These are phyloP conservation scores for Pantherophis vulpinus DNA, from an alignment of 2,797 vertebrate genomes.

Conservation along the genomic window DNA sequence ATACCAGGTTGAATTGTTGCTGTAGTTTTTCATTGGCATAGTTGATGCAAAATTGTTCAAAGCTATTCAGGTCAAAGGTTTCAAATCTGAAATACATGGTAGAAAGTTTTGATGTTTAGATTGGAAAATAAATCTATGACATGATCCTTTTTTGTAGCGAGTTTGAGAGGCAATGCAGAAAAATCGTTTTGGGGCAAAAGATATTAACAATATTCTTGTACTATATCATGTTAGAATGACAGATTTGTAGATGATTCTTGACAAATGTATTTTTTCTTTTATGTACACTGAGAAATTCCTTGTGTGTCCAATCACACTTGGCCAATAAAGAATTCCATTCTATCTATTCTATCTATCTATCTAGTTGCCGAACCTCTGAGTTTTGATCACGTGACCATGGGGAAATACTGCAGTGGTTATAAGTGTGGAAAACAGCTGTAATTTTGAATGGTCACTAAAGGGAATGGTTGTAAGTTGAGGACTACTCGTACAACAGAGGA, in stretches of 20 bases:
- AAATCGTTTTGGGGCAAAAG: not conserved
- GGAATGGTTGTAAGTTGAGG: too few relatives aligned
- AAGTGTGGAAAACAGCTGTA: too few relatives aligned
- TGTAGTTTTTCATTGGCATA: conserved; percentile 98
- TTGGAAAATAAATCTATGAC: not conserved
- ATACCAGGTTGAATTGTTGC: conserved; percentile 97
- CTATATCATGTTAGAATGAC: not conserved
- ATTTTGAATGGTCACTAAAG: too few relatives aligned
- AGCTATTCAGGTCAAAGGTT: conserved; percentile 97
- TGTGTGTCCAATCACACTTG: too few relatives aligned
- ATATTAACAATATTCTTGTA: not conserved
- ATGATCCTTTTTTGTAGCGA: not conserved
- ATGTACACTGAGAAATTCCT: too few relatives aligned
- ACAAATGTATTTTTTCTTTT: too few relatives aligned
- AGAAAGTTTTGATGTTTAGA: conserved; percentile 24
- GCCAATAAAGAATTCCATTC: too few relatives aligned
- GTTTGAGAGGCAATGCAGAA: not conserved
- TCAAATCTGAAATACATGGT: conserved; percentile 85
- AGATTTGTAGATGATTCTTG: too few relatives aligned
- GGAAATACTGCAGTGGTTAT: too few relatives aligned
- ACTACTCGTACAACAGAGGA: not conserved
- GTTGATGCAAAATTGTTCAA: conserved; percentile 99
- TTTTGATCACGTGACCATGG: too few relatives aligned
- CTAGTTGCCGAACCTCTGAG: too few relatives aligned
- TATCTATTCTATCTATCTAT: too few relatives aligned